These are phyloP conservation scores for Chlorops oryzae DNA, from an alignment of 1,140 invertebrate species.

Conservation along the genomic window DNA sequence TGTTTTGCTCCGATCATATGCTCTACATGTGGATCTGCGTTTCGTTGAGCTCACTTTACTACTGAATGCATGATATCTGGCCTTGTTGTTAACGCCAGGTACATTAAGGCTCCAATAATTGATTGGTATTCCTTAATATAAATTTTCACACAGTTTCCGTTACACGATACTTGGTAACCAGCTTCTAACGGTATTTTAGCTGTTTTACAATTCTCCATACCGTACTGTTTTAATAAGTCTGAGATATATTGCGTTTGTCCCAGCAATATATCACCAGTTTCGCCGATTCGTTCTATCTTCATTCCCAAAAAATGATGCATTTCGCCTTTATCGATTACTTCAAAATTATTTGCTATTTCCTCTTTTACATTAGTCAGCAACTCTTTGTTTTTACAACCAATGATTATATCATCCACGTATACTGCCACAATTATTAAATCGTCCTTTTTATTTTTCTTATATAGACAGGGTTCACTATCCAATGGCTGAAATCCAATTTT, in stretches of 20 bases:
- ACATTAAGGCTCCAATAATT: no score
- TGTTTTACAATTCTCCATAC: conserved; percentile 41
- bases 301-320: conserved; percentile 35
- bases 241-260: conserved; percentile 38
- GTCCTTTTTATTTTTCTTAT: neutral
- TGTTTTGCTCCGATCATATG: no score
- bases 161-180: conserved; percentile 2
- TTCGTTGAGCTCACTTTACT: no score
- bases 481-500: neutral
- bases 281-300: conserved; percentile 26
- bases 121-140: neutral
- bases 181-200: conserved; percentile 35
- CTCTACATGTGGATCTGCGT: no score
- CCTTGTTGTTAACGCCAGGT: no score
- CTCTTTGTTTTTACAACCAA: conserved; percentile 24
- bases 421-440: conserved; percentile 17
- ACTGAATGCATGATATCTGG: no score
- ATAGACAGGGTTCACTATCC: neutral
- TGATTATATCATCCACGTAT: conserved; percentile 45
- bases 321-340: conserved; percentile 39
- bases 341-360: conserved; percentile 38
- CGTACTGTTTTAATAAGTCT: conserved; percentile 36
- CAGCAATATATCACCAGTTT: conserved; percentile 22
- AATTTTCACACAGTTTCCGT: conserved; percentile 1
- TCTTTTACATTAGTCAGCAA: conserved; percentile 25